Evolutionary conservation across 1,140 invertebrate genomes (phyloP), one percentile per base, ranked within the genome.

Genomic region (Pomphorhynchus laevis): DNA sequence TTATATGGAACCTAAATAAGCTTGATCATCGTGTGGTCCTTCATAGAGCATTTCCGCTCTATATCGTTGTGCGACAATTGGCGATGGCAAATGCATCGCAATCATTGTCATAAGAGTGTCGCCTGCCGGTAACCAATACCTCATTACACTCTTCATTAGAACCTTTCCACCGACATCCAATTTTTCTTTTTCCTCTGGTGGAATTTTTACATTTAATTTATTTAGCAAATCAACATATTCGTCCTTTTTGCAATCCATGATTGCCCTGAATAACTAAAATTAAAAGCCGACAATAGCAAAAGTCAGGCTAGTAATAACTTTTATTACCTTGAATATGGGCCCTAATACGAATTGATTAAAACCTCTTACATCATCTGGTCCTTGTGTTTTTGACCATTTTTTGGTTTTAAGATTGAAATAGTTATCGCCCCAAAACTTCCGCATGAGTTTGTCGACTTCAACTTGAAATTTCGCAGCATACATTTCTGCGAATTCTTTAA

Each of bases 41-140:
- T 58, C 59, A 77, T 89, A 67, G 56, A 93, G 64, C 72, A 91
- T 74, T 64, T 91, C 84, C 72, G 84, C 84, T 65, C 89, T 69
- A 64, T 98, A 98, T 53, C 74, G 80, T 61, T 98, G 89, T 44
- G 89, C 84, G 40, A 76, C 76, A 20, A 95, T 82, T 29, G 89
- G 89, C 21, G 86, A 95, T 45, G 89, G 89, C 52, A 98, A 64
- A 58, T 98, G 86, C 54, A 95, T 86, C 57, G 80, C 77, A 62
- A 98, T 95, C 86, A 98, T 95, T 66, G 93, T 79, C 67, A 95
- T 74, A 49, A 98, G 62, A 53, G 86, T 77, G 61, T 98, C 86
- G 51, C 86, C 89, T 62, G 86, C 86, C 43, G 86, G 86, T 53
- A 98, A 64, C 89, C 89, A 98, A 38, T 74, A 79, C 52, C 82